Base-by-base conservation (phyloP, 2,888 invertebrate species). In the Heteromyza rotundicornis region DNA sequence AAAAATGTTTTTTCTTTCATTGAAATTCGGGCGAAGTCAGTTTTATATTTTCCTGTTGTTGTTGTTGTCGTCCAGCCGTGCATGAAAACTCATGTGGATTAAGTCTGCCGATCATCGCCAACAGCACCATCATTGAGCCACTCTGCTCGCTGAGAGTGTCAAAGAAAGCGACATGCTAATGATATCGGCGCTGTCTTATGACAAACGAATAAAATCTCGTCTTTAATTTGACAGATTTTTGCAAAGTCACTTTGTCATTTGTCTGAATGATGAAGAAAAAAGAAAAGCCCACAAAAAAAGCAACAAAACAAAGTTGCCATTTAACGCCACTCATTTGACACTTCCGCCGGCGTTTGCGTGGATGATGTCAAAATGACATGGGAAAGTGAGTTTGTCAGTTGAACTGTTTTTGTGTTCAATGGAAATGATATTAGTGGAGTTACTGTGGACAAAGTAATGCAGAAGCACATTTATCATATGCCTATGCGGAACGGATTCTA, bases 181-280 rank as follows among this genome's bases (percentile, higher is more conserved):
- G 65, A 67, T 65, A 66, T 64, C 60, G 60, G 53, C 60, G 50
- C 23, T 36, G 51, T 19, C 24, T 24, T 32, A 56, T 49, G 52
- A 60, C 60, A 52, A 47, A 68, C 62, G 73, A 73, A 72, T n/a
- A n/a, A n/a, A n/a, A n/a, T n/a, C n/a, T n/a, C n/a, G n/a, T n/a
- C n/a, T 71, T 76, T 76, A 77, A 80, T 80, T 79, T 76, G 78
- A 75, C 74, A 74, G 72, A 69, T 73, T 76, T 75, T 77, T 74
- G 73, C 74, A 68, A n/a, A 71, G 75, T 75, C 77, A 77, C 62
- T 70, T 70, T 68, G 70, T 70, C 67, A 68, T 64, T 69, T 71
- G 66, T 68, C 64, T 35, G 35, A 59, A 54, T 66, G 63, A 62
- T 65, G 64, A 57, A 63, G 67, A 59, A 64, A 70, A 64, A 57